Evolutionary conservation across 2,888 invertebrate species (phyloP).

Genomic region (Chelonus formosanus): DNA sequence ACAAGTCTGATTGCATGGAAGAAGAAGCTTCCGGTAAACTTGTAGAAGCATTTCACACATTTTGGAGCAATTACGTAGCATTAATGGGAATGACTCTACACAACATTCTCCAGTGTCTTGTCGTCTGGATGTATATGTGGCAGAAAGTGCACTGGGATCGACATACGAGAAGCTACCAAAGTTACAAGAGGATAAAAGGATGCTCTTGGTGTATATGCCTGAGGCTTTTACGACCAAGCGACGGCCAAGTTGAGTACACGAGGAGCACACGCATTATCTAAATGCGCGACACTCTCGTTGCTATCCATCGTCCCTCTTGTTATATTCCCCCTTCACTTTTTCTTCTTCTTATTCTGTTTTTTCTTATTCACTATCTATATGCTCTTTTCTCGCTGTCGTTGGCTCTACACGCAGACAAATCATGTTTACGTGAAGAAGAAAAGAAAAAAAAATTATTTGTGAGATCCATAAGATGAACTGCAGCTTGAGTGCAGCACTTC

Average conservation of each 20-base stretch:
- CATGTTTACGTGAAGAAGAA: neutral
- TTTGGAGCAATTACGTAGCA: constrained; percentile 59
- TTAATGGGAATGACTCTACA: constrained; percentile 51
- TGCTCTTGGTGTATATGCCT: constrained; percentile 52
- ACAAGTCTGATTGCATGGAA: too few relatives aligned
- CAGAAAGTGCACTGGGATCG: constrained; percentile 34
- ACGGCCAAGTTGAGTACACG: constrained; percentile 43
- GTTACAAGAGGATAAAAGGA: constrained; percentile 64
- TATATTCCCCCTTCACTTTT: constrained; percentile 28
- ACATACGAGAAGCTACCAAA: constrained; percentile 51
- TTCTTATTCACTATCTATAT: neutral
- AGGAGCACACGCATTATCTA: constrained; percentile 59
- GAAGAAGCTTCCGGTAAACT: constrained; percentile 18
- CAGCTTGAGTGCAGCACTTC: constrained; percentile 28
- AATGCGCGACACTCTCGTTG: constrained; percentile 58
- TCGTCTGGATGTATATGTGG: constrained; percentile 8
- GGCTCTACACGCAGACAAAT: neutral
- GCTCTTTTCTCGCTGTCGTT: constrained; percentile 7
- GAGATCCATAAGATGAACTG: constrained; percentile 9
- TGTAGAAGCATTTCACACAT: constrained; percentile 45
- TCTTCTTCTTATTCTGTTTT: constrained; percentile 5
- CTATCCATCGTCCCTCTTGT: constrained; percentile 29
- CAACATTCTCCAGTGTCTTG: constrained; percentile 12
- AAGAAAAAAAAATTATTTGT: constrained; percentile 4
- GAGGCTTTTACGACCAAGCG: constrained; percentile 55